Conservation (phyloP, 2,797 vertebrate species). For the Adrianichthys oophorus region DNA sequence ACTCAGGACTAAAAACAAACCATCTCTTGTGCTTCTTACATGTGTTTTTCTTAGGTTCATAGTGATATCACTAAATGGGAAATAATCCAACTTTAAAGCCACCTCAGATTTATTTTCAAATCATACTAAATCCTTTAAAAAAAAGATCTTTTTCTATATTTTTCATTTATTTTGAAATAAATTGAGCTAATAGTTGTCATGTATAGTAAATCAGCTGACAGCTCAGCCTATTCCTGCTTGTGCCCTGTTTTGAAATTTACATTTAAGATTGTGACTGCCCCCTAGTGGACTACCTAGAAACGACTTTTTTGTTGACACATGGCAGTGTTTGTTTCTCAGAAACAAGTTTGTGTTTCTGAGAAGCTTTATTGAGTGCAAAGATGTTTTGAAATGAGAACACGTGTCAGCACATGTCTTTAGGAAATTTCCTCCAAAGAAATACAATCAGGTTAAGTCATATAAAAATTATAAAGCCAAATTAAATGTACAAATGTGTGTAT, state of each 20-base stretch:
- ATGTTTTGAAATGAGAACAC: no score
- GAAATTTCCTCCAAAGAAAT: no score
- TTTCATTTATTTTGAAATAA: no score
- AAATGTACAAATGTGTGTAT: no score
- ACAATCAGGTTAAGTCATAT: no score
- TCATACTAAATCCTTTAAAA: background rate
- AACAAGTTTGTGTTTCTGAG: background rate
- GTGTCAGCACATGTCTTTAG: no score
- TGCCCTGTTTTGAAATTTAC: background rate
- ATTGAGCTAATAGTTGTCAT: no score
- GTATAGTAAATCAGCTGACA: background rate
- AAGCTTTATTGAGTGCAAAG: background rate
- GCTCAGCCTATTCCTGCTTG: background rate
- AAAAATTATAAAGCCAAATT: no score
- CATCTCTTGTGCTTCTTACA: background rate
- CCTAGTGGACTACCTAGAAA: slow-evolving; percentile 26
- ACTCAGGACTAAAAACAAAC: background rate
- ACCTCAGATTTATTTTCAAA: background rate
- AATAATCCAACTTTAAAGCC: background rate
- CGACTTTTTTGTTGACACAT: background rate
- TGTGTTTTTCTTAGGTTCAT: no score
- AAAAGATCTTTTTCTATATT: background rate
- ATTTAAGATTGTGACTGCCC: background rate
- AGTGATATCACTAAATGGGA: background rate
- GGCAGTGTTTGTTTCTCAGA: background rate